Conservation (phyloP, 2,797 vertebrate genomes). For the Sebastes kiyomatsui region DNA sequence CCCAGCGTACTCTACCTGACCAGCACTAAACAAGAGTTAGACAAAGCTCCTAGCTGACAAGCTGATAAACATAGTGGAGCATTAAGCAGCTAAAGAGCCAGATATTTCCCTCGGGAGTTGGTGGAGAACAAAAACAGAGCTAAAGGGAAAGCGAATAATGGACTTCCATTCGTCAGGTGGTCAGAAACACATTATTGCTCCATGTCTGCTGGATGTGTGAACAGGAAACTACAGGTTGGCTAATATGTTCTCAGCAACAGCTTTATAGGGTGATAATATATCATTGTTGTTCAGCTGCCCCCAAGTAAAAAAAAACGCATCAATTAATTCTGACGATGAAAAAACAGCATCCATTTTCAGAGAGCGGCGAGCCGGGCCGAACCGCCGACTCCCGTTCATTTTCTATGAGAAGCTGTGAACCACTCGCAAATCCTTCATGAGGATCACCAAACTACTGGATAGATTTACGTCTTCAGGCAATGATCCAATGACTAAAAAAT, state of each 20-base stretch:
- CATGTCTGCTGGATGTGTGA: no score
- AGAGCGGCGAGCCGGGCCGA: neutral
- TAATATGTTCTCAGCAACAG: no score
- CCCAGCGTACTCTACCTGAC: neutral
- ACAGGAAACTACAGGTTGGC: no score
- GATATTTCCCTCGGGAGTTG: neutral
- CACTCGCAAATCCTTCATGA: neutral
- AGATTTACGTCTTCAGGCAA: neutral
- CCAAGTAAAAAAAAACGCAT: no score
- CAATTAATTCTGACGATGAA: neutral
- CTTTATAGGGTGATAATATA: no score
- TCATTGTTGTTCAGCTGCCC: no score
- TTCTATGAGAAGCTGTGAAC: neutral
- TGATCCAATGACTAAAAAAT: fast-evolving
- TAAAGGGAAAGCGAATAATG: neutral
- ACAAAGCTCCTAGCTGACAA: neutral
- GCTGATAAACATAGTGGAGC: neutral
- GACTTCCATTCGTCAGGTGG: neutral
- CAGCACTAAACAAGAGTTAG: neutral
- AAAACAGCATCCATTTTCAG: neutral
- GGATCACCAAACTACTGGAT: neutral
- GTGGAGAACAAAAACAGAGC: neutral
- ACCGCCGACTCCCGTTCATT: neutral
- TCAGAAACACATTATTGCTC: neutral
- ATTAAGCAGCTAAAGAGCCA: neutral